Conservation (phyloP, 2,888 invertebrate genomes). For the Branchellion lobata region DNA sequence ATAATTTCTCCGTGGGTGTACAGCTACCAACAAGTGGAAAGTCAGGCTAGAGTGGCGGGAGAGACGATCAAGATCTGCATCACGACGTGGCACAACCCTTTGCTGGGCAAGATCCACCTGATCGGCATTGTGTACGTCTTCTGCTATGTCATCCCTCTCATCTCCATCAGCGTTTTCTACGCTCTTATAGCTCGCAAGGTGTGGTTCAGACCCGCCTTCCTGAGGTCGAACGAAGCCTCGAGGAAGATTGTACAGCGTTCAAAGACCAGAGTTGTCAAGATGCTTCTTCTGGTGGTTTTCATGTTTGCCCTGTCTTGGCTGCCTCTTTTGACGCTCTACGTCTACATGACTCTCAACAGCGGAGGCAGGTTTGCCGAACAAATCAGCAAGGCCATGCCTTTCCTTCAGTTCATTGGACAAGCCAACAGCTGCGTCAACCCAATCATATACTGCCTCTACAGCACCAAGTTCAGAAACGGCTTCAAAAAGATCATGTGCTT, state of each 20-base stretch:
- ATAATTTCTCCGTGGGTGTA: conserved; percentile 87
- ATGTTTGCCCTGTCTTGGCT: conserved; percentile 91
- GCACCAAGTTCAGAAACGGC: conserved; percentile 85
- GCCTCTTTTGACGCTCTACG: conserved; percentile 81
- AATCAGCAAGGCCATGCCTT: conserved; percentile 76
- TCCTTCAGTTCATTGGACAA: conserved; percentile 79
- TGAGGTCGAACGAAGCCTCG: conserved; percentile 70
- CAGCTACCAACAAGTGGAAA: conserved; percentile 71
- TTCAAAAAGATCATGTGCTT: conserved; percentile 64
- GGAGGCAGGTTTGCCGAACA: conserved; percentile 47
- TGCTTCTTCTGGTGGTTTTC: conserved; percentile 87
- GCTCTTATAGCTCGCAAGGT: conserved; percentile 71
- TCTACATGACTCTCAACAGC: conserved; percentile 72
- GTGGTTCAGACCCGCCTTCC: conserved; percentile 82
- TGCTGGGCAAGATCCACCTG: conserved; percentile 72
- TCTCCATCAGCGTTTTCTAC: conserved; percentile 86
- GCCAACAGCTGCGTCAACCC: conserved; percentile 95
- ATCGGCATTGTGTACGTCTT: conserved; percentile 82
- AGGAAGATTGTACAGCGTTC: conserved; percentile 71
- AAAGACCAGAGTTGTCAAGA: conserved; percentile 89
- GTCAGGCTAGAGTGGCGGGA: conserved; percentile 19
- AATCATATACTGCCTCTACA: conserved; percentile 88
- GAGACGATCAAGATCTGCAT: conserved; percentile 52
- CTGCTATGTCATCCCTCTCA: conserved; percentile 86
- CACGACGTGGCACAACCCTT: conserved; percentile 65